These are phyloP conservation scores for Oikopleura dioica DNA, from an alignment of 23 tunicate genomes.

Conservation along the genomic window DNA sequence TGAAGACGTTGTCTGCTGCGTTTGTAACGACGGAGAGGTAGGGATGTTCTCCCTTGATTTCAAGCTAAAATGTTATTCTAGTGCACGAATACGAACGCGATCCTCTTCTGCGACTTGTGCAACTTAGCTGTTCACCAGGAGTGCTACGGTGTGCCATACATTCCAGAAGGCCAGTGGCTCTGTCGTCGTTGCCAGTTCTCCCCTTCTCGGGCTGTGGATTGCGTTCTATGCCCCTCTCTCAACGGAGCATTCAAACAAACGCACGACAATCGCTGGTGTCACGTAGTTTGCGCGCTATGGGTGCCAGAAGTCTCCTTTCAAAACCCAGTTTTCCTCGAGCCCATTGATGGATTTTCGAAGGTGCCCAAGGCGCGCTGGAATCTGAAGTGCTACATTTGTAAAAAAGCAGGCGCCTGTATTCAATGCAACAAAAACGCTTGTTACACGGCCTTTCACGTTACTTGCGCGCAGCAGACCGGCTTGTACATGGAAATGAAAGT, in stretches of 20 bases:
- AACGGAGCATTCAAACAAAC: constrained; percentile 90
- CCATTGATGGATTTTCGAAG: constrained; percentile 57
- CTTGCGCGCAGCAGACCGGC: constrained; percentile 83
- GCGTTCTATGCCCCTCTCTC: constrained; percentile 59
- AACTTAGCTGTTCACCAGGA: constrained; percentile 94
- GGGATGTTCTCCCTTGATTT: neutral
- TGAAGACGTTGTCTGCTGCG: constrained; percentile 90
- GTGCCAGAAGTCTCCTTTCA: constrained; percentile 81
- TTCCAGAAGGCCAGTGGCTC: constrained; percentile 96
- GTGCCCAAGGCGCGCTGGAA: constrained; percentile 75
- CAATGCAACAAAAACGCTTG: constrained; percentile 73
- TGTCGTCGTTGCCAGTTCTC: constrained; percentile 63
- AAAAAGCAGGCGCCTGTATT: constrained; percentile 80
- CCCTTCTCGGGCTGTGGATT: constrained; percentile 74
- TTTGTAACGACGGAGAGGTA: constrained; percentile 84
- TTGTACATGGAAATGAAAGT: constrained; percentile 86
- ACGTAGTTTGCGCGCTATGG: constrained; percentile 89
- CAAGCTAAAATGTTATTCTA: neutral
- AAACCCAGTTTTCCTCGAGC: constrained; percentile 82
- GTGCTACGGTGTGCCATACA: constrained; percentile 95
- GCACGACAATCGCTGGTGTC: constrained; percentile 68
- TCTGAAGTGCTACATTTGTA: constrained; percentile 68
- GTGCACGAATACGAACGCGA: constrained; percentile 79
- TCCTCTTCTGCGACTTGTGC: constrained; percentile 91
- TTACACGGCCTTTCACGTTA: constrained; percentile 92